Evolutionary conservation across 2,113 vertebrate species (phyloP).

Genomic region (Apteryx owenii): DNA sequence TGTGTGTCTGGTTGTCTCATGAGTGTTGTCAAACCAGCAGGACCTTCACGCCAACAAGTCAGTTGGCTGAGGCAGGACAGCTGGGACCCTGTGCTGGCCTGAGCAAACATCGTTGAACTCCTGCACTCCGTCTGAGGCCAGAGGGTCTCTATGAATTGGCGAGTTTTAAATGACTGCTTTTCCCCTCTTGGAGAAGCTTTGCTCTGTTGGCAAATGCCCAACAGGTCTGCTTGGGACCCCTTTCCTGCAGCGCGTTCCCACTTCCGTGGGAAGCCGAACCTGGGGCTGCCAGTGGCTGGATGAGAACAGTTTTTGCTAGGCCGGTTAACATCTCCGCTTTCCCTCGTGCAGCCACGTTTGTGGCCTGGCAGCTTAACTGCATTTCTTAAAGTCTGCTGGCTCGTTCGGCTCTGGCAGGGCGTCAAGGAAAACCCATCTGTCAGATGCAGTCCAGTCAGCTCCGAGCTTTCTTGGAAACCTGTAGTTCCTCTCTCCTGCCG

Average conservation of each 20-base stretch:
- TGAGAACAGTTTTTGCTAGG: background rate
- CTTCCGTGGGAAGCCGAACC: too few relatives aligned
- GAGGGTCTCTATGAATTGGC: too few relatives aligned
- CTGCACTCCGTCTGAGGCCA: background rate
- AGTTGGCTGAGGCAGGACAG: too few relatives aligned
- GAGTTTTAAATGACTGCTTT: too few relatives aligned
- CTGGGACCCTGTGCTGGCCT: too few relatives aligned
- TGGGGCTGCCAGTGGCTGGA: background rate
- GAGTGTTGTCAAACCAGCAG: background rate
- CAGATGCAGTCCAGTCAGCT: background rate
- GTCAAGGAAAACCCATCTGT: background rate
- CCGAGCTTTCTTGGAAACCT: background rate
- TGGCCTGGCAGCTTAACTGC: background rate
- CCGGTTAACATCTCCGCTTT: background rate
- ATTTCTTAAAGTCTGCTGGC: background rate
- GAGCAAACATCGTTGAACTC: background rate
- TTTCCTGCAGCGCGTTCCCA: background rate
- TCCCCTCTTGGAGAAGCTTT: too few relatives aligned
- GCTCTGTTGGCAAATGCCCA: too few relatives aligned
- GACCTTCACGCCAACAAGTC: background rate
- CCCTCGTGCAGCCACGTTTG: background rate
- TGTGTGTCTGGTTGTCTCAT: background rate
- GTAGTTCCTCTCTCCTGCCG: rapidly evolving
- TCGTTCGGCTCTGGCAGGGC: background rate
- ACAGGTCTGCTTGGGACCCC: background rate